phyloP scores from a whole-genome alignment of 2,888 invertebrate genomes.

The Aporophyla nigra region DNA sequence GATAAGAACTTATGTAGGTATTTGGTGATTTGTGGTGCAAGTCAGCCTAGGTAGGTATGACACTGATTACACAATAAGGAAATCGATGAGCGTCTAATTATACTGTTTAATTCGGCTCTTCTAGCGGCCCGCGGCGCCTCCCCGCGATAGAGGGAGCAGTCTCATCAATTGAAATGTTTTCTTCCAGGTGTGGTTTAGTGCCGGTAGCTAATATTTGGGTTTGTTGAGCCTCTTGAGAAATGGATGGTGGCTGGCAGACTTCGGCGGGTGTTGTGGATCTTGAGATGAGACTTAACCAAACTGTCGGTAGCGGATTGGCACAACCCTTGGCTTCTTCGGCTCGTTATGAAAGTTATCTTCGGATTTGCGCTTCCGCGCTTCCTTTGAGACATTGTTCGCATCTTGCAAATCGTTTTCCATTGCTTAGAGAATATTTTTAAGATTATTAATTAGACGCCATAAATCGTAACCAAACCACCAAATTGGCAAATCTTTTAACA shows the following conservation, averaged over 20 bases:
- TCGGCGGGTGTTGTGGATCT: neutral
- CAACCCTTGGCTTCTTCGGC: slow-evolving; percentile 5
- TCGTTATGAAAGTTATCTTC: neutral
- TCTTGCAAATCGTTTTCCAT: neutral
- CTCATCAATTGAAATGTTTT: neutral
- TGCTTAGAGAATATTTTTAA: neutral
- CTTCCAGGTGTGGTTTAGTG: neutral
- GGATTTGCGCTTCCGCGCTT: neutral
- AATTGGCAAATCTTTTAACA: neutral
- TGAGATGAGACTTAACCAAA: neutral
- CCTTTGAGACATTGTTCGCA: neutral
- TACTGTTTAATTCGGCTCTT: neutral
- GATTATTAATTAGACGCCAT: too few species aligned
- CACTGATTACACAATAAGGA: neutral
- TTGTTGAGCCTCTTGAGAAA: neutral
- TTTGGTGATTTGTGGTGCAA: neutral
- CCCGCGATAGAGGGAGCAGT: neutral
- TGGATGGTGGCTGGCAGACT: neutral
- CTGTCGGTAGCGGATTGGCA: neutral
- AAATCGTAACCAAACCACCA: neutral
- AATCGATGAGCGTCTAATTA: neutral
- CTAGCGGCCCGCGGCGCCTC: neutral
- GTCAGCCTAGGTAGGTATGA: neutral
- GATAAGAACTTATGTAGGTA: neutral
- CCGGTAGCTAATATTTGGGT: neutral